These are phyloP conservation scores for Macrotrachela quadricornifera DNA, from an alignment of 1,140 invertebrate genomes.

Conservation along the genomic window DNA sequence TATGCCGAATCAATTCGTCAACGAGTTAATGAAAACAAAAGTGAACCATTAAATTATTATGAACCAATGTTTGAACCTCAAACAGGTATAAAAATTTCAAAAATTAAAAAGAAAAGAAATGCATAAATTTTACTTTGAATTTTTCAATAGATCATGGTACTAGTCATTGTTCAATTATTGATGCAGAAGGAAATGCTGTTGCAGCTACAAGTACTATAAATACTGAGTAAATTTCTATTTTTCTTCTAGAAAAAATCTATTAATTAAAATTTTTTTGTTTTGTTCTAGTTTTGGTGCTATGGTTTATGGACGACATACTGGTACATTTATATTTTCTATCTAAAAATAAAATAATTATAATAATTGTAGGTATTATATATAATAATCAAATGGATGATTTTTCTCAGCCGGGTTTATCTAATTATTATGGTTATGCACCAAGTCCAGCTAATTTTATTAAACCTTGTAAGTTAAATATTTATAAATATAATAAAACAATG, in stretches of 20 bases:
- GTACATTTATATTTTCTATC: no score
- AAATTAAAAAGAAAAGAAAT: no score
- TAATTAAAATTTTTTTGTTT: not conserved
- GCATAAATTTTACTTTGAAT: no score
- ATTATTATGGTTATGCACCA: constrained; percentile 51
- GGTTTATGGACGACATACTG: constrained; percentile 42
- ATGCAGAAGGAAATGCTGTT: constrained; percentile 67
- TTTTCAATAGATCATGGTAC: constrained; percentile 8
- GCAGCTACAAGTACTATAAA: constrained; percentile 78
- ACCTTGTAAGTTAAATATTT: constrained; percentile 32
- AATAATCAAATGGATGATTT: constrained; percentile 94
- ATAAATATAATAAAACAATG: no score
- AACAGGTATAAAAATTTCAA: no score
- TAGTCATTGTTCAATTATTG: constrained; percentile 57
- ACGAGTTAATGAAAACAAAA: constrained; percentile 37
- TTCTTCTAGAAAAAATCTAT: not conserved
- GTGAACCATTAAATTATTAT: constrained; percentile 35
- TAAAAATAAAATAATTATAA: no score
- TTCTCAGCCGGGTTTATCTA: constrained; percentile 46
- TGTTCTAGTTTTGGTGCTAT: constrained; percentile 29
- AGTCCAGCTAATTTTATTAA: constrained; percentile 53
- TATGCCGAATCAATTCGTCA: no score
- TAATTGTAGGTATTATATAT: constrained; percentile 48
- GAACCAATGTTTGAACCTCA: constrained; percentile 14
- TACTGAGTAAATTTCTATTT: constrained; percentile 44